Base-by-base conservation (phyloP, 2,888 invertebrate genomes). In the Anoplius nigerrimus region DNA sequence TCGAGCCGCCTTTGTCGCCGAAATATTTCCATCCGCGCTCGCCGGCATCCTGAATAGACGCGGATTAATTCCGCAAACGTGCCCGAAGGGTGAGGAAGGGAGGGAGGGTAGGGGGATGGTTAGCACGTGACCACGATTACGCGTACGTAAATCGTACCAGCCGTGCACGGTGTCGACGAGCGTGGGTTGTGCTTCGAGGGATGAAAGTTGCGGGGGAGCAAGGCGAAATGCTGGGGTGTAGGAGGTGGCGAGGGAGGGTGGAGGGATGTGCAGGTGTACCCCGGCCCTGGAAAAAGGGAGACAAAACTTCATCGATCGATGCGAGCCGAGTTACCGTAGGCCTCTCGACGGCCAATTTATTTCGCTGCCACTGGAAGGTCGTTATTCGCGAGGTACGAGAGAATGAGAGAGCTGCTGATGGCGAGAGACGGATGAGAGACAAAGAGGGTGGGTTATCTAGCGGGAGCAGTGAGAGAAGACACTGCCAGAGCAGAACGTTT, bases 281-380 rank as follows among this genome's bases (percentile, higher is more conserved):
- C n/a, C n/a, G n/a, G n/a, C n/a, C 20, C 43, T 24, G 57, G 57
- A 55, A 67, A 59, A 74, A 74, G 59, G 62, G 63, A 55, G 62
- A 71, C 63, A 42, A 70, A 66, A 73, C 66, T 74, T 73, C 71
- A 78, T 75, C 68, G 78, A 77, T 75, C 69, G 78, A 66, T 52
- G 43, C 62, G 53, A 6, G 34, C 34, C 34, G 34, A 34, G 34
- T 8, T 34, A 64, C 22, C 62, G 66, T 75, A 71, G 69, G 65
- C 59, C 67, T 69, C 21, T 55, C 59, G 66, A 66, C 58, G 70
- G 70, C 67, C 67, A 78, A 78, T 78, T 73, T 78, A 78, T 75
- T 72, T 71, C 65, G 61, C 73, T 71, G 73, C 64, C 71, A 68
- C 59, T 27, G 15, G 64, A 55, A 74, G 66, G 56, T 77, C 64